Evolutionary conservation across 1,140 invertebrate genomes (phyloP).

Genomic region (Charaxes varanes): DNA sequence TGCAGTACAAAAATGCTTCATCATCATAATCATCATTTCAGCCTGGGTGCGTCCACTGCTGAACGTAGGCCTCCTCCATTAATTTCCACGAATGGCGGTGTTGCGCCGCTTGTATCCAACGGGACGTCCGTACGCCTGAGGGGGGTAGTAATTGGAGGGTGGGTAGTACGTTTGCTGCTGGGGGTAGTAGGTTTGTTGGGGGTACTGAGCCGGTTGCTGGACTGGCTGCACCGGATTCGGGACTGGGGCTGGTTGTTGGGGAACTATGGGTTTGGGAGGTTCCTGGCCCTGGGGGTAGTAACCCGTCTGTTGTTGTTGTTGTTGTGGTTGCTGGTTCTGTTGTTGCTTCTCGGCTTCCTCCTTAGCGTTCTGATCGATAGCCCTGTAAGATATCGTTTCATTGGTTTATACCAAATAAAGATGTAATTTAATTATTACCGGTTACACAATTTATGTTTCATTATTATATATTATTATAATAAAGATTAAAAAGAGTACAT

Average conservation of each 20-base stretch:
- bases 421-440: no score
- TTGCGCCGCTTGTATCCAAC: no score
- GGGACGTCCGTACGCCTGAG: conserved; percentile 11
- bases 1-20: no score
- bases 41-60: no score
- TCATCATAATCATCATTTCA: no score
- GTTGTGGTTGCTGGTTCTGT: conserved; percentile 47
- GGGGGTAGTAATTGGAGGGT: conserved; percentile 13
- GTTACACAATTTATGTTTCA: no score
- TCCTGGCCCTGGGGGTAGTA: conserved; percentile 22
- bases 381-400: conserved; percentile 31
- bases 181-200: conserved; percentile 20
- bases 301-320: conserved; percentile 20
- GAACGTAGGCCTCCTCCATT: no score
- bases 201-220: conserved; percentile 15
- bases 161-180: conserved; percentile 18
- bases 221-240: conserved; percentile 1
- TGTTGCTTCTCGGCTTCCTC: conserved; percentile 57
- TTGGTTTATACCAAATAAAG: no score
- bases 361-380: conserved; percentile 54
- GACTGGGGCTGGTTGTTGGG: conserved; percentile 5
- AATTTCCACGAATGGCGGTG: no score
- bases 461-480: no score
- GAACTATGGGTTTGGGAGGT: conserved; percentile 14
- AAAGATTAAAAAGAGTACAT: no score